Evolutionary conservation across 2,113 vertebrate species (phyloP), one percentile per base, ranked within the genome.

Genomic region (Indicator indicator): DNA sequence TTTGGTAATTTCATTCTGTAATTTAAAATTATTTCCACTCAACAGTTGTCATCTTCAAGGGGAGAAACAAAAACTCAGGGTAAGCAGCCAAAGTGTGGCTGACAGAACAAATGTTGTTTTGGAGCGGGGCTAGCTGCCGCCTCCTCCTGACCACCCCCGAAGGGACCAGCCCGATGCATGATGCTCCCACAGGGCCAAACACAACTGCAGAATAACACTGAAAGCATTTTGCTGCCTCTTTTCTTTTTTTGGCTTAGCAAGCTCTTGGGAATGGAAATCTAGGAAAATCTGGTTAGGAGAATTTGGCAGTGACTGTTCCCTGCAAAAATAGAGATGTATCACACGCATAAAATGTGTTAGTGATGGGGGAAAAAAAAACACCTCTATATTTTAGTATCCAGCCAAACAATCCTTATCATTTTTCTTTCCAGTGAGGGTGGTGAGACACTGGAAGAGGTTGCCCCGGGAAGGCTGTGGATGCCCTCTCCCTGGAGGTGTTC

Each of bases 21-120:
- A 70, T 85, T 93, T 73, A n/a, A 77, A 87, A 28, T 58, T 82
- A 70, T 77, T 94, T 91, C 74, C 68, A 33, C 63, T 80, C 76
- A 94, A 92, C 72, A 48, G 87, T 92, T 95, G 90, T 75, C 6
- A 2, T 6, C 56, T 36, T 13, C 10, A 54, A 90, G 69, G 58
- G 20, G 40, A 76, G 80, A 67, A 94, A 91, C 60, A 84, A 78
- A 84, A 89, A 60, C 59, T 84, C 18, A 11, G 80, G 24, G 50
- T 36, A 76, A 76, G 73, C 59, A 84, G 90, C 70, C 95, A 88
- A 67, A 78, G 52, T 24, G 44, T 20, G n/a, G 60, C 42, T 95
- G 23, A 33, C 3, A 40, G 33, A 73, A 71, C 44, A 92, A 94
- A 75, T n/a, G 13, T 28, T 76, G 75, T 30, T 78, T 63, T 60